Base-by-base conservation (phyloP, 2,888 invertebrate species). In the Mylabris sibirica region DNA sequence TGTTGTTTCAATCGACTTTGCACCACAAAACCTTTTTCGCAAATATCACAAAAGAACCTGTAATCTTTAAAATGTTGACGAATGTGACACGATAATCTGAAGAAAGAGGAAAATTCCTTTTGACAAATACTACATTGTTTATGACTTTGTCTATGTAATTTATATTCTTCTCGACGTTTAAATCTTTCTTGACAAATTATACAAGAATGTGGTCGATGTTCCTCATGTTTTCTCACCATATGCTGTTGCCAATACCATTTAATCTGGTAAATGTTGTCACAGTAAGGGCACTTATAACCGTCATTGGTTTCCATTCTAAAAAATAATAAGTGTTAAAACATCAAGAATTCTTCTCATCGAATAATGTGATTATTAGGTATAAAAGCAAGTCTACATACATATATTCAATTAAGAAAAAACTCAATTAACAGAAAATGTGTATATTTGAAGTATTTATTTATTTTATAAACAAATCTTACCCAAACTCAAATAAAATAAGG, bases 1-100 rank as follows among this genome's bases (percentile, higher is more conserved):
- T 34, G 26, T 3, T 14, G 2, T 4, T 12, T 26, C 0, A 14
- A n/a, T n/a, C n/a, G n/a, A n/a, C n/a, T n/a, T n/a, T n/a, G n/a
- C n/a, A n/a, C n/a, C n/a, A 30, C 38, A 41, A 65, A 65, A n/a
- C 41, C 38, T 41, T 65, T 65, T 1, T 14, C 14, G 24, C 65
- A 65, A 2, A 60, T 20, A 9, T 34, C 24, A 41, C 65, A 65
- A 22, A 12, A 38, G 14, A n/a, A 11, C 5, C 3, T 17, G 6
- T 24, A 22, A 1, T 59, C 34, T 0, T 14, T 6, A 11, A 17
- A 35, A 38, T 65, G 65, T 24, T 12, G 0, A 5, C 24, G 53
- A 11, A 53, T 53, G 11, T 53, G 53, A n/a, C n/a, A n/a, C n/a
- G n/a, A n/a, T n/a, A 12, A 53, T 24, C 6, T 12, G 2, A n/a